A percentile compares a stretch with the other conserved stretches of the same genome.
Conservation (phyloP, 2,888 invertebrate genomes). For the Agrotis exclamationis region DNA sequence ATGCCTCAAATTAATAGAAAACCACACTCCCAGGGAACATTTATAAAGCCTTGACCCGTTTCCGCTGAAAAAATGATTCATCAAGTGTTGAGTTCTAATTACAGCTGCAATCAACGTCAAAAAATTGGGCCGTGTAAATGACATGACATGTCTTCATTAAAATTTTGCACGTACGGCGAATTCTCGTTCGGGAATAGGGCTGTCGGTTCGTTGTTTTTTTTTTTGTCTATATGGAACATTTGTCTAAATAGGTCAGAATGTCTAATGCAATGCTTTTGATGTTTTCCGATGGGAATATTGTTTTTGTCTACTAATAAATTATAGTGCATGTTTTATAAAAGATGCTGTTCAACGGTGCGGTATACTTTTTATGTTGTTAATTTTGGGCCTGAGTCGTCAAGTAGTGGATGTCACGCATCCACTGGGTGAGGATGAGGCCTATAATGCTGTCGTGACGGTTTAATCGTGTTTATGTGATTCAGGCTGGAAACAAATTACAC, state of each 20-base stretch:
- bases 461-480: too few species aligned
- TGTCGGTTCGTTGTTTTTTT: slow-evolving; percentile 27
- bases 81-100: slow-evolving; percentile 65
- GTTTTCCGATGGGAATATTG: background rate
- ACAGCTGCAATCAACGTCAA: slow-evolving; percentile 63
- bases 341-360: too few species aligned
- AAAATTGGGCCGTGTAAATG: slow-evolving; percentile 65
- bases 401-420: too few species aligned
- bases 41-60: slow-evolving; percentile 59
- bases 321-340: background rate
- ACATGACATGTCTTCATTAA: slow-evolving; percentile 69
- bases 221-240: background rate
- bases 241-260: slow-evolving; percentile 11
- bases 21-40: slow-evolving; percentile 40
- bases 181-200: slow-evolving; percentile 53
- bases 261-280: background rate
- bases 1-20: slow-evolving; percentile 46
- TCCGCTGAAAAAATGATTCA: slow-evolving; percentile 57
- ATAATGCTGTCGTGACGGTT: too few species aligned
- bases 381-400: too few species aligned
- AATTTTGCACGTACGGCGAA: slow-evolving; percentile 63
- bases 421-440: too few species aligned
- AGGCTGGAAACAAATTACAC: too few species aligned
- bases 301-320: background rate
- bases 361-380: too few species aligned